Percentiles rank a stretch among this genome's conserved stretches.
Conservation (phyloP, 30 jellyfish, hydroid and myxozoan genomes). For the Pseudorhiza aurosa region DNA sequence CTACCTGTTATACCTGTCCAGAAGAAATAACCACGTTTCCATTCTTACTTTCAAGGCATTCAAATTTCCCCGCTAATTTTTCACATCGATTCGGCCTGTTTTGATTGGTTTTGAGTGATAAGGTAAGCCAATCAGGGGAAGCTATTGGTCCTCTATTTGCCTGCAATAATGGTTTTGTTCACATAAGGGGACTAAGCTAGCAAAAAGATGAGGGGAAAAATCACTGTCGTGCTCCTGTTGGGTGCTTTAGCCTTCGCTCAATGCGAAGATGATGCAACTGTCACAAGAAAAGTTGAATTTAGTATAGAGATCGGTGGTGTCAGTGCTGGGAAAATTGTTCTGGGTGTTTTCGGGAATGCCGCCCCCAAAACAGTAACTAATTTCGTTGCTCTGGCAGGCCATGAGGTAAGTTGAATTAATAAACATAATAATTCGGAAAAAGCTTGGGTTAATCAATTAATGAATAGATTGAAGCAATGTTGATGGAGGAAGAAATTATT, state of each 20-base stretch:
- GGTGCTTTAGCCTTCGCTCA: constrained; percentile 3
- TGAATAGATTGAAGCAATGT: too few relatives aligned
- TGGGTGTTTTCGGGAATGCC: constrained; percentile 75
- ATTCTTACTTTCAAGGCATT: neutral
- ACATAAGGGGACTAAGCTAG: neutral
- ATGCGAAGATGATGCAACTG: constrained; percentile 50
- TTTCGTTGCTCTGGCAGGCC: constrained; percentile 66
- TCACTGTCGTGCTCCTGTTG: neutral
- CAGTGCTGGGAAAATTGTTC: constrained; percentile 51
- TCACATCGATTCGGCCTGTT: neutral
- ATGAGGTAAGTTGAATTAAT: constrained; percentile 32
- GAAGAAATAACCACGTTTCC: neutral
- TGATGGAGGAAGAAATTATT: too few relatives aligned
- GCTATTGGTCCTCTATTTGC: neutral
- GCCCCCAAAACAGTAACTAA: constrained; percentile 88
- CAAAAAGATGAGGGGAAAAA: constrained; percentile 14
- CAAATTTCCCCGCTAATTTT: constrained; percentile 43
- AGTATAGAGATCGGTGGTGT: constrained; percentile 53
- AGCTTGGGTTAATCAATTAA: too few relatives aligned
- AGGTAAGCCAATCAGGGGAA: constrained; percentile 15
- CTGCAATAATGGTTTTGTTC: neutral
- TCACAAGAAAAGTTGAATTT: constrained; percentile 57
- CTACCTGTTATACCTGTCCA: constrained; percentile 20
- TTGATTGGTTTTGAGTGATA: constrained; percentile 25
- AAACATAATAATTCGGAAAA: too few relatives aligned